Evolutionary conservation across 2,888 invertebrate species (phyloP), one percentile per base, ranked within the genome.

Genomic region (Augiades crinisus): DNA sequence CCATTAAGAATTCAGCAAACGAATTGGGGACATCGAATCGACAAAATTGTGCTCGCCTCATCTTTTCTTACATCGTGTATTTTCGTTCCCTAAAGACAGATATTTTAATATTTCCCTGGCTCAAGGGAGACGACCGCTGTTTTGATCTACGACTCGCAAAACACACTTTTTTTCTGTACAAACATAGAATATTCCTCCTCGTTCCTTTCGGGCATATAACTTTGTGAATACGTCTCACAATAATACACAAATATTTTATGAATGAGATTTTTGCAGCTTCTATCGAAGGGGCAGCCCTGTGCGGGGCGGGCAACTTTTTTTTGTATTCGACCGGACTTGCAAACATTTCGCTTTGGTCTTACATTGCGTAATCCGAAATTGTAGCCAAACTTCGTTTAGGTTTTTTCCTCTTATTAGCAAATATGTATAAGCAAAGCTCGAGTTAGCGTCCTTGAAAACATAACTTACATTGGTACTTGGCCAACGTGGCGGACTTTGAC

Each of bases 1-100:
- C 73, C 73, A 82, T 86, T 87, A 84, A 70, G 84, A 72, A 88
- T 88, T 88, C 88, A 80, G 74, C 73, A 71, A 82, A 82, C 86
- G 87, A 81, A 86, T 81, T 77, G 79, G 77, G 83, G 81, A 86
- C 86, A 84, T 81, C 78, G 85, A 80, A 82, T 85, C 85, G 85
- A 78, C 79, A 77, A 80, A 87, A 88, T 86, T 84, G 83, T 77
- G 77, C 80, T 72, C 69, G 76, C 74, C 81, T 83, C 82, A 78
- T 85, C 80, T 81, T 81, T 81, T 78, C 80, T 79, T 78, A 78
- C 75, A 70, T 75, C 75, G 73, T 78, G 78, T 81, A 81, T 79
- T 80, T 74, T 73, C 69, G 60, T 60, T 71, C 75, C 75, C 73
- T 55, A 68, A 74, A 77, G 72, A 71, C 66, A 73, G 69, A 81